Evolutionary conservation across 2,113 vertebrate genomes (phyloP).

Genomic region (Elephas maximus): DNA sequence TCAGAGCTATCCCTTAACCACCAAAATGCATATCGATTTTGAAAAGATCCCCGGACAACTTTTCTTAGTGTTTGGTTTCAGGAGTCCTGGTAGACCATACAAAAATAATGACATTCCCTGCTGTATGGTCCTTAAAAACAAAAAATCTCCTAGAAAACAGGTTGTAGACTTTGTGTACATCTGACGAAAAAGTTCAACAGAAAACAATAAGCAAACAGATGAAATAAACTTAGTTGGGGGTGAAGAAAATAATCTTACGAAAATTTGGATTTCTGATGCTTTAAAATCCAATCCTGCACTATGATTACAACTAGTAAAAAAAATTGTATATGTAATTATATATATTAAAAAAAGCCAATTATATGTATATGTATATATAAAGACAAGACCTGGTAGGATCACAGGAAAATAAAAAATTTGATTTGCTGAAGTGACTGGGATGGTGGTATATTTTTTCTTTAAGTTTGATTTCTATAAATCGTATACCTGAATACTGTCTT

Average conservation of each 20-base stretch:
- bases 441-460: background rate
- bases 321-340: background rate
- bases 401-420: background rate
- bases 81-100: background rate
- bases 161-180: background rate
- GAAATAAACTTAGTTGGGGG: slow-evolving; percentile 24
- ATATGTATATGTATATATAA: background rate
- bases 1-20: background rate
- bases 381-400: background rate
- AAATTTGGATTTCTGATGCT: slow-evolving; percentile 20
- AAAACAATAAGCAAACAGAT: background rate
- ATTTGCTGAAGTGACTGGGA: background rate
- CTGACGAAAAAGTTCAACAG: slow-evolving; percentile 20
- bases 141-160: slow-evolving; percentile 18
- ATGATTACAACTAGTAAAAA: background rate
- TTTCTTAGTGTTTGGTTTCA: slow-evolving; percentile 49
- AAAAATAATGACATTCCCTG: background rate
- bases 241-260: background rate
- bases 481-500: background rate
- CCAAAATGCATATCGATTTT: background rate
- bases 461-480: slow-evolving; percentile 1
- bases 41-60: background rate
- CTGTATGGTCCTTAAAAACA: background rate
- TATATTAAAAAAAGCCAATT: no score
- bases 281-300: background rate